These are phyloP conservation scores for Mohoua ochrocephala DNA, from an alignment of 2,113 vertebrate genomes.

Conservation along the genomic window DNA sequence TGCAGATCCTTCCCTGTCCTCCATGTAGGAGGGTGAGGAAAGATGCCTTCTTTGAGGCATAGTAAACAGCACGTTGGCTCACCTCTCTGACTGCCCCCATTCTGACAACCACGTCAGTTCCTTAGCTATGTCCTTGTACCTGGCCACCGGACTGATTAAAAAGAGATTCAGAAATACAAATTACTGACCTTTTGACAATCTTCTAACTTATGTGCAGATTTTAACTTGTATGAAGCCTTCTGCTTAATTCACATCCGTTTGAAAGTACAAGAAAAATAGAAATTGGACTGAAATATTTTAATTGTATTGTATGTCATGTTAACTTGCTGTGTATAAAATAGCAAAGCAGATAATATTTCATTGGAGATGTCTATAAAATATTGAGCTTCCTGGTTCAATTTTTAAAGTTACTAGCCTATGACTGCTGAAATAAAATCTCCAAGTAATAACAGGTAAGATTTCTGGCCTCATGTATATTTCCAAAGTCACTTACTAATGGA, in stretches of 20 bases:
- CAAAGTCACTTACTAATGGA: constrained; percentile 72
- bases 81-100: background rate
- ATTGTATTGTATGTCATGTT: constrained; percentile 45
- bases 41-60: background rate
- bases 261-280: constrained; percentile 46
- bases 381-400: constrained; percentile 65
- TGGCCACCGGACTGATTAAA: background rate
- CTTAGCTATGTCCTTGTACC: background rate
- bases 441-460: constrained; percentile 68
- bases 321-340: constrained; percentile 62
- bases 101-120: background rate
- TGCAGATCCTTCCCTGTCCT: background rate
- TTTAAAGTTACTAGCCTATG: constrained; percentile 42
- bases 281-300: constrained; percentile 23
- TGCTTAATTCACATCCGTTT: background rate
- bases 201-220: background rate
- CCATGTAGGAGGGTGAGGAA: background rate
- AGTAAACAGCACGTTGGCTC: background rate
- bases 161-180: background rate
- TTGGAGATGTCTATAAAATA: constrained; percentile 63
- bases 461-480: constrained; percentile 65
- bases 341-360: constrained; percentile 68
- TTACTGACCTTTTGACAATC: background rate
- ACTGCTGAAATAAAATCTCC: constrained; percentile 61
- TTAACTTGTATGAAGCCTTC: background rate